These are phyloP conservation scores for Cyanocitta stelleri DNA, from an alignment of 2,113 vertebrate species.

Conservation along the genomic window DNA sequence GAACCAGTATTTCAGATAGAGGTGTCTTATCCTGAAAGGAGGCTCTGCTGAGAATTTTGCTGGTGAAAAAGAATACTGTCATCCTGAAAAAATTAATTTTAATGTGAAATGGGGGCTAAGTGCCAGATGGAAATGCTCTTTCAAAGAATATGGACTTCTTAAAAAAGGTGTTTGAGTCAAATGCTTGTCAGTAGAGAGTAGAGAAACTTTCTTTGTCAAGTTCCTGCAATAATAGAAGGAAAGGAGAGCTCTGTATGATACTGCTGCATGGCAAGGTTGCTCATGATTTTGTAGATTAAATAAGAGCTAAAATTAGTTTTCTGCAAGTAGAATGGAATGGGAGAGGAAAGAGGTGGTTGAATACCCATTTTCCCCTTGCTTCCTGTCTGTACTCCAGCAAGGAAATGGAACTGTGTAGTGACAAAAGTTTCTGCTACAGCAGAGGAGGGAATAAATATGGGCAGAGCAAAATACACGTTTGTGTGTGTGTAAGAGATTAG, in stretches of 20 bases:
- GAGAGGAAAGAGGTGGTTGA: neutral
- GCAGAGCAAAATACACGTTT: neutral
- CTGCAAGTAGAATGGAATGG: neutral
- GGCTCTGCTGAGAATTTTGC: neutral
- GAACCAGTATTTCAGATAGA: neutral
- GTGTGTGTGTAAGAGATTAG: neutral
- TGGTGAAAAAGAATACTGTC: neutral
- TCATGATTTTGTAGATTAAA: neutral
- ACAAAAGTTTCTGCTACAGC: neutral
- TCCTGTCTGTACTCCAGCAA: neutral
- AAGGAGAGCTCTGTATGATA: neutral
- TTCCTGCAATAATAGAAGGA: neutral
- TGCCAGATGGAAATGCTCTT: neutral
- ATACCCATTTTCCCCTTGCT: neutral
- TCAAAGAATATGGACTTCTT: neutral
- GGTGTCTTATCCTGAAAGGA: neutral
- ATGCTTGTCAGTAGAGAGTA: neutral
- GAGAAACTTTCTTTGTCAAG: neutral
- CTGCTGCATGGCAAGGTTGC: neutral
- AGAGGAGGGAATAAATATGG: neutral
- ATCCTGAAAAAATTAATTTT: neutral
- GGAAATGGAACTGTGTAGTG: neutral
- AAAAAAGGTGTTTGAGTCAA: neutral
- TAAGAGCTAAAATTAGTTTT: neutral
- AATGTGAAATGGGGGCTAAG: neutral